These are phyloP conservation scores for Cinclus cinclus DNA, from an alignment of 2,113 vertebrate species.

Conservation along the genomic window DNA sequence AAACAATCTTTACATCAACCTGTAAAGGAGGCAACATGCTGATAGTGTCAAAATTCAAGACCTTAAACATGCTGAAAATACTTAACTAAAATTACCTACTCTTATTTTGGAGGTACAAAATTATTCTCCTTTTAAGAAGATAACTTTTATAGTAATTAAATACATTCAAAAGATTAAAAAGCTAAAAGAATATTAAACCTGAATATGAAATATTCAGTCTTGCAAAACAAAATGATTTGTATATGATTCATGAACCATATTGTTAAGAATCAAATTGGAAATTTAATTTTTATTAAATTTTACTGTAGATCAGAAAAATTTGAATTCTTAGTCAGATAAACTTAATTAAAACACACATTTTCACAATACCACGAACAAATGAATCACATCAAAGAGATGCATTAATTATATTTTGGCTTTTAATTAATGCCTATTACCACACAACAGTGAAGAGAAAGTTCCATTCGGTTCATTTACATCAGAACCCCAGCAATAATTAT, in stretches of 20 bases:
- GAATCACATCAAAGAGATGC: constrained; percentile 55
- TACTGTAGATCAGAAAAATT: constrained; percentile 42
- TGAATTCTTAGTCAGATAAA: constrained; percentile 57
- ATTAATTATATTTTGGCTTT: constrained; percentile 57
- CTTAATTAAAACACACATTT: constrained; percentile 58
- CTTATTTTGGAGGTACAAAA: neutral
- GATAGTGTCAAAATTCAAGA: neutral
- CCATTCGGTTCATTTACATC: constrained; percentile 48
- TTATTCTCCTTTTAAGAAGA: neutral
- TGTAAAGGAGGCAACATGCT: neutral
- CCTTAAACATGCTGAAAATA: neutral
- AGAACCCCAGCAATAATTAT: constrained; percentile 52
- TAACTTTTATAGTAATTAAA: neutral
- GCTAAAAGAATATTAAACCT: neutral
- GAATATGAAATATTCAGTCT: constrained; percentile 5
- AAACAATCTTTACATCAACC: neutral
- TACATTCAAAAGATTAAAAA: constrained; percentile 2
- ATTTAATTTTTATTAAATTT: constrained; percentile 53
- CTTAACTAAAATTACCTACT: neutral
- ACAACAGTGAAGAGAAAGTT: constrained; percentile 24
- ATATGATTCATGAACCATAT: constrained; percentile 10
- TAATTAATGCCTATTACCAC: constrained; percentile 51
- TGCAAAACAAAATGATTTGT: constrained; percentile 6
- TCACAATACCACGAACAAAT: constrained; percentile 36
- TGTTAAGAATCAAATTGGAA: constrained; percentile 41